Evolutionary conservation across 2,113 vertebrate genomes (phyloP).

Genomic region (Passer montanus): DNA sequence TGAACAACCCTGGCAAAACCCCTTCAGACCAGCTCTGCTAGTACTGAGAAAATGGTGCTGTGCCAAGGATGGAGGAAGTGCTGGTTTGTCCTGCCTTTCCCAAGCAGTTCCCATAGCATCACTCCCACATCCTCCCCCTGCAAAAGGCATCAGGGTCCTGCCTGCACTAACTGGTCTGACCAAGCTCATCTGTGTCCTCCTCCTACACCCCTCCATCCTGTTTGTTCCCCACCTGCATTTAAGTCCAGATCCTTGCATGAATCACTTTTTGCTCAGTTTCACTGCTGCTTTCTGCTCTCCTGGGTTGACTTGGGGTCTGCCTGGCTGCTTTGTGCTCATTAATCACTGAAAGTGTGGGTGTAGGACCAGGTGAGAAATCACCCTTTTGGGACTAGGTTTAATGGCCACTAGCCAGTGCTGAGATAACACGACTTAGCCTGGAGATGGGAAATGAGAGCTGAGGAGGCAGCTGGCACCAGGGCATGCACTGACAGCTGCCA

Average conservation of each 20-base stretch:
- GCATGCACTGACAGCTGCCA: neutral
- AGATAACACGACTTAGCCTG: neutral
- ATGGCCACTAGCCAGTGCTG: neutral
- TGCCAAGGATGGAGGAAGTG: neutral
- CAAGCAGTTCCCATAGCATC: neutral
- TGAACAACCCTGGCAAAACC: neutral
- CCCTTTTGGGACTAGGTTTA: neutral
- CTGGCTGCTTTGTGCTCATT: neutral
- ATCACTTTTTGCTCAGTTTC: accelerated
- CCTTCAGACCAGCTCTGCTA: neutral
- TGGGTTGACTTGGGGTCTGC: neutral
- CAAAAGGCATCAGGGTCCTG: neutral
- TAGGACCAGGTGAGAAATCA: neutral
- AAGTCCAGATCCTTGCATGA: accelerated
- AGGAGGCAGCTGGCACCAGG: neutral
- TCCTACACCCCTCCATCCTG: neutral
- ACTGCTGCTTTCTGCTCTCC: accelerated
- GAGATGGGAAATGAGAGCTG: neutral
- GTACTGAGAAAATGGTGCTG: neutral
- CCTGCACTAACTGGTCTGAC: neutral
- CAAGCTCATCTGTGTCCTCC: neutral
- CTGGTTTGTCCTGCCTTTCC: neutral
- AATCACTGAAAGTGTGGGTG: neutral
- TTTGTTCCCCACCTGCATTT: neutral
- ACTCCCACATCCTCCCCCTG: neutral